phyloP scores from a whole-genome alignment of 2,888 invertebrate genomes.

The Heteropelma amictum region DNA sequence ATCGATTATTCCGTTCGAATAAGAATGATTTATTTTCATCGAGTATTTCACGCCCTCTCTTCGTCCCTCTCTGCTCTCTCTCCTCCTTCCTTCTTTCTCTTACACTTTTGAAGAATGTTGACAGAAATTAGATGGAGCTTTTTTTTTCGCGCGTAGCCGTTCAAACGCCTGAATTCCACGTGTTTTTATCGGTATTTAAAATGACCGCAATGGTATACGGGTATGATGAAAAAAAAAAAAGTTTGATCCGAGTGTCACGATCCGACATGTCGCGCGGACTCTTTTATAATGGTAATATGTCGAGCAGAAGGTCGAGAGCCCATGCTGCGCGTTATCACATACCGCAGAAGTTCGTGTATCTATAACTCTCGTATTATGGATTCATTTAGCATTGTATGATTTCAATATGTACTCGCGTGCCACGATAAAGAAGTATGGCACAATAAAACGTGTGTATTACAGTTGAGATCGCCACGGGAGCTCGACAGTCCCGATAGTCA shows the following conservation, averaged over 20 bases:
- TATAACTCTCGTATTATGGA: constrained; percentile 28
- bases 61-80: not conserved
- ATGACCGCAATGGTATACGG: not conserved
- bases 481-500: constrained; percentile 10
- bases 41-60: not conserved
- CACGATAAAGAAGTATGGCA: constrained; percentile 26
- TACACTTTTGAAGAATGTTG: constrained; percentile 15
- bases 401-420: constrained; percentile 27
- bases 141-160: not conserved
- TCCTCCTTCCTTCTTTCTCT: not conserved
- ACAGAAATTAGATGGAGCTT: constrained; percentile 8
- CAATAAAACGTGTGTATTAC: constrained; percentile 39
- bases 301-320: constrained; percentile 48
- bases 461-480: constrained; percentile 39
- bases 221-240: too few relatives aligned
- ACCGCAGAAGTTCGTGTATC: not conserved
- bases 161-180: constrained; percentile 29
- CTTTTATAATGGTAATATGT: constrained; percentile 20
- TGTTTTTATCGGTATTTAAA: constrained; percentile 5
- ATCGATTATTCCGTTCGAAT: constrained; percentile 39
- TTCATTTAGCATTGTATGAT: constrained; percentile 32
- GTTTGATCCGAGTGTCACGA: too few relatives aligned
- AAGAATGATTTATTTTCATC: not conserved
- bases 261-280: constrained; percentile 2
- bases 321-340: constrained; percentile 52